Evolutionary conservation across 1,140 invertebrate genomes (phyloP).

Genomic region (Apis mellifera): Amel_HAv3.1 CM009946.2:746001-746500

Average conservation of each 20-base stretch:
- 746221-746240: too few relatives aligned
- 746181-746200: background rate
- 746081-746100: too few relatives aligned
- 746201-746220: background rate
- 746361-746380: background rate
- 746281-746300: background rate
- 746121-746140: too few relatives aligned
- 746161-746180: too few relatives aligned
- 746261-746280: background rate
- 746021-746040: too few relatives aligned
- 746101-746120: too few relatives aligned
- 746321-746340: background rate
- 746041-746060: too few relatives aligned
- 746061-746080: too few relatives aligned
- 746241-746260: background rate
- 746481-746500: background rate
- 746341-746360: background rate
- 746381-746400: background rate
- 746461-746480: background rate
- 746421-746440: background rate
- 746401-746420: background rate
- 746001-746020: too few relatives aligned
- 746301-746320: background rate
- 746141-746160: too few relatives aligned
- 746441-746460: background rate